Conservation (phyloP, 1,140 invertebrate genomes). For the Drosophila serrata region DNA sequence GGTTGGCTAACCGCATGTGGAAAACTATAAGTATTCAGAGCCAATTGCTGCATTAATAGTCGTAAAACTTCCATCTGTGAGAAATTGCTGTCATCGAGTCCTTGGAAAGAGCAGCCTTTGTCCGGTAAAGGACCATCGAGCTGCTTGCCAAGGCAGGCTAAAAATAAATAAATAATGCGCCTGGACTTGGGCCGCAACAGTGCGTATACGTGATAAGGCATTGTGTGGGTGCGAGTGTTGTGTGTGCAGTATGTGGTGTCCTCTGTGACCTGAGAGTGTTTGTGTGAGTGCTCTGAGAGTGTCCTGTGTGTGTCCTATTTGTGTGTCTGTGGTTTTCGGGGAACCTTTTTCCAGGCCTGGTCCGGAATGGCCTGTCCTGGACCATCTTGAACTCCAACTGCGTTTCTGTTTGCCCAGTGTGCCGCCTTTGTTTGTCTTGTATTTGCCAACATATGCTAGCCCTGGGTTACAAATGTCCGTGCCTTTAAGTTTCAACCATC, state of each 20-base stretch:
- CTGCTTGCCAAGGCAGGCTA: constrained; percentile 42
- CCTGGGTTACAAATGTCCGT: constrained; percentile 74
- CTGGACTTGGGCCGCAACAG: constrained; percentile 48
- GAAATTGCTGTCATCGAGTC: constrained; percentile 40
- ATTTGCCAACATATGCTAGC: constrained; percentile 82
- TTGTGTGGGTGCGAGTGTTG: constrained; percentile 25
- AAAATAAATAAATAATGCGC: constrained; percentile 66
- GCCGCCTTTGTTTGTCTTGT: constrained; percentile 75
- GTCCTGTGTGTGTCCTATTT: constrained; percentile 3
- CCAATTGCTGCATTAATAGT: constrained; percentile 34
- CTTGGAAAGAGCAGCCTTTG: constrained; percentile 26
- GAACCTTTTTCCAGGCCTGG: constrained; percentile 7
- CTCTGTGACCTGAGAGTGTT: not conserved
- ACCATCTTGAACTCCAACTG: constrained; percentile 45
- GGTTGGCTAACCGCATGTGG: constrained; percentile 6
- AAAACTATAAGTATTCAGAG: constrained; percentile 21
- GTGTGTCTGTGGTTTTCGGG: constrained; percentile 46
- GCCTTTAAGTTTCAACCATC: constrained; percentile 64
- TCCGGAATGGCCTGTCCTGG: not conserved
- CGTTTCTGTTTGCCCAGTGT: constrained; percentile 48
- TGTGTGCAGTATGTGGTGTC: constrained; percentile 7
- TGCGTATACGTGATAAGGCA: constrained; percentile 74
- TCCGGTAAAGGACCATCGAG: constrained; percentile 35
- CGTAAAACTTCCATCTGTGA: constrained; percentile 40
- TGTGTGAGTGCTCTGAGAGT: not conserved